These are phyloP conservation scores for Pomacea canaliculata DNA, from an alignment of 2,888 invertebrate genomes.

Conservation along the genomic window DNA sequence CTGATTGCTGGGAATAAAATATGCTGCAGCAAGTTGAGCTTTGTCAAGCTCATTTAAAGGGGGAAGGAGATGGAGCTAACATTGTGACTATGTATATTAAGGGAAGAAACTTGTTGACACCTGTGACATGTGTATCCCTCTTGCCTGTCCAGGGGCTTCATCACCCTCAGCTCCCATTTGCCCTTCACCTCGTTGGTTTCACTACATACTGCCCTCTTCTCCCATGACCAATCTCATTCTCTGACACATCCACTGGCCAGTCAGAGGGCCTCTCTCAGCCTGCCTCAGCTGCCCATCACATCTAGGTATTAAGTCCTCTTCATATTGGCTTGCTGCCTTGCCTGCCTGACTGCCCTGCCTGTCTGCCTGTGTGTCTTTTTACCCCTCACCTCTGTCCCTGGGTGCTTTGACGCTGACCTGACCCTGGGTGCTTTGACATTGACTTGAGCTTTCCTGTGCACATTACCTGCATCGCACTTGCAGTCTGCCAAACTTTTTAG, in stretches of 20 bases:
- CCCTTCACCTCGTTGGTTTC: conserved; percentile 56
- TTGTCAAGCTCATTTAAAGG: too few relatives aligned
- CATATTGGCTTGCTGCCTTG: neutral
- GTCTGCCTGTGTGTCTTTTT: neutral
- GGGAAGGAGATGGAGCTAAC: too few relatives aligned
- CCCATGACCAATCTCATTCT: conserved; percentile 31
- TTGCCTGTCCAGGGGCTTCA: conserved; percentile 54
- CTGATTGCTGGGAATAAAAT: too few relatives aligned
- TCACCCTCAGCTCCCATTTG: conserved; percentile 54
- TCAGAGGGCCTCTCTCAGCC: conserved; percentile 26
- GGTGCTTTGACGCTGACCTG: too few relatives aligned
- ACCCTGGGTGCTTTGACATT: too few relatives aligned
- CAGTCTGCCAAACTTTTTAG: too few relatives aligned
- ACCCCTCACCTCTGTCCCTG: neutral
- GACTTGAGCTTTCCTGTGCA: too few relatives aligned
- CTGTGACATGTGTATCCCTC: neutral
- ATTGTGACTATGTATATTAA: too few relatives aligned
- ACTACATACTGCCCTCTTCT: conserved; percentile 51
- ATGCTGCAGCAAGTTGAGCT: too few relatives aligned
- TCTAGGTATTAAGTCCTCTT: conserved; percentile 15
- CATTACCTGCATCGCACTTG: too few relatives aligned
- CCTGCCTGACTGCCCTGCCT: neutral
- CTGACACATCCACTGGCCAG: conserved; percentile 21
- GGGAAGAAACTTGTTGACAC: too few relatives aligned
- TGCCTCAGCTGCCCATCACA: conserved; percentile 22